Conservation (phyloP, 2,797 vertebrate genomes). For the Nothura maculosa region DNA sequence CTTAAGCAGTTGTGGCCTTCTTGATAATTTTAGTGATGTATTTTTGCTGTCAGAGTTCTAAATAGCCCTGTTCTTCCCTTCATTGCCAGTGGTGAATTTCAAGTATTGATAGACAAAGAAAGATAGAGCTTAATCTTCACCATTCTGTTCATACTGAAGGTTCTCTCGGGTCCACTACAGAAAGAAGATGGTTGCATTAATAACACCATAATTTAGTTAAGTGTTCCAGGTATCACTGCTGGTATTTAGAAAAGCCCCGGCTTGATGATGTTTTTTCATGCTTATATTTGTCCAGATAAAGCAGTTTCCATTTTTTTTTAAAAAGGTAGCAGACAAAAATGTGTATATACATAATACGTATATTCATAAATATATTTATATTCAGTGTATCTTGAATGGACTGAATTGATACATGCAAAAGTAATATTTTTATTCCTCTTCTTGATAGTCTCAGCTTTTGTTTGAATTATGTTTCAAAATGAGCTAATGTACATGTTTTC, state of each 20-base stretch:
- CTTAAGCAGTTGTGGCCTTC: constrained; percentile 9
- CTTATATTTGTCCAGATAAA: constrained; percentile 4
- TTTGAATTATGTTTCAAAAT: constrained; percentile 29
- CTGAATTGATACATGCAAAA: neutral
- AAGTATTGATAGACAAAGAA: constrained; percentile 3
- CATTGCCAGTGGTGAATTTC: constrained; percentile 9
- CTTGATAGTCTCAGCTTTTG: constrained; percentile 7
- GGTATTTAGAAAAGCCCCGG: neutral
- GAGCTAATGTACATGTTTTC: neutral
- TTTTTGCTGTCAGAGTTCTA: constrained; percentile 45
- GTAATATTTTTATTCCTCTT: constrained; percentile 40
- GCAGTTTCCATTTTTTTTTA: constrained; percentile 15
- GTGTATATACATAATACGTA: neutral
- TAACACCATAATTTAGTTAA: neutral
- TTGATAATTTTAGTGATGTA: constrained; percentile 49
- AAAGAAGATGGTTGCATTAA: neutral
- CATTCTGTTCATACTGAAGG: neutral
- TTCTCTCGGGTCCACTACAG: neutral
- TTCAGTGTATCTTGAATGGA: neutral
- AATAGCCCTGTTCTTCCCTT: constrained; percentile 20
- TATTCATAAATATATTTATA: neutral
- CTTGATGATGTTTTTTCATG: neutral
- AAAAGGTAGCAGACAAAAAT: constrained; percentile 6
- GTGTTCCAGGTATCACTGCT: neutral
- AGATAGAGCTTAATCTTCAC: neutral